phyloP scores from a whole-genome alignment of 2,888 invertebrate genomes.

The Xylocampa areola region DNA sequence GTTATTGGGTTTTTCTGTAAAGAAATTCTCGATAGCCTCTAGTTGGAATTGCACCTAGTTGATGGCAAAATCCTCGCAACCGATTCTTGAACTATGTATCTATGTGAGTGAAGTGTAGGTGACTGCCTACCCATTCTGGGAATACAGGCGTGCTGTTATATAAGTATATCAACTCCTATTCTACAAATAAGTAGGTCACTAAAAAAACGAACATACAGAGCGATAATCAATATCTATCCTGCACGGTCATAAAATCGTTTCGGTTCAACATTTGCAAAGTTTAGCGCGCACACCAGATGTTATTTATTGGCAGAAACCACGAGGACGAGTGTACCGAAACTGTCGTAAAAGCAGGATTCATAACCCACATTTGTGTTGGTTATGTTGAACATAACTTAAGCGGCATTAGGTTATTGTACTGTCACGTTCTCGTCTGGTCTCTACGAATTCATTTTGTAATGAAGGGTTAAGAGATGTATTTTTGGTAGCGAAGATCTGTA shows the following conservation, averaged over 20 bases:
- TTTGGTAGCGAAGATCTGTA: slow-evolving; percentile 23
- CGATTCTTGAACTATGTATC: no score
- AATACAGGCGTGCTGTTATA: no score
- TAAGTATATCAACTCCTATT: slow-evolving; percentile 1
- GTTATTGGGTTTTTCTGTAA: no score
- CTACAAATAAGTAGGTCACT: slow-evolving; percentile 34
- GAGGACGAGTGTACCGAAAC: slow-evolving; percentile 54
- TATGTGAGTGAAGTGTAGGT: no score
- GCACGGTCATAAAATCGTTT: slow-evolving; percentile 51
- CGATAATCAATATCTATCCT: slow-evolving; percentile 45
- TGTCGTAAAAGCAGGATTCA: slow-evolving; percentile 67
- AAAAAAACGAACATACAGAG: slow-evolving; percentile 34
- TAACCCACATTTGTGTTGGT: slow-evolving; percentile 60
- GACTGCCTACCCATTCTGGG: no score
- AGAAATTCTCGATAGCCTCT: no score
- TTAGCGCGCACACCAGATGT: slow-evolving; percentile 61
- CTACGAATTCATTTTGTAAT: slow-evolving; percentile 36
- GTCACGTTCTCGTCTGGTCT: slow-evolving; percentile 57
- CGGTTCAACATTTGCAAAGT: slow-evolving; percentile 53
- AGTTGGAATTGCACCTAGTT: no score
- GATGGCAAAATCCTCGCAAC: no score
- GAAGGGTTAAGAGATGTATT: slow-evolving; percentile 34
- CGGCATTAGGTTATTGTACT: slow-evolving; percentile 60
- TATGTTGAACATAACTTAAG: slow-evolving; percentile 40
- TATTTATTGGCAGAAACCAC: slow-evolving; percentile 63